Base-by-base conservation (phyloP, 2,113 vertebrate species). In the Ranitomeya imitator region DNA sequence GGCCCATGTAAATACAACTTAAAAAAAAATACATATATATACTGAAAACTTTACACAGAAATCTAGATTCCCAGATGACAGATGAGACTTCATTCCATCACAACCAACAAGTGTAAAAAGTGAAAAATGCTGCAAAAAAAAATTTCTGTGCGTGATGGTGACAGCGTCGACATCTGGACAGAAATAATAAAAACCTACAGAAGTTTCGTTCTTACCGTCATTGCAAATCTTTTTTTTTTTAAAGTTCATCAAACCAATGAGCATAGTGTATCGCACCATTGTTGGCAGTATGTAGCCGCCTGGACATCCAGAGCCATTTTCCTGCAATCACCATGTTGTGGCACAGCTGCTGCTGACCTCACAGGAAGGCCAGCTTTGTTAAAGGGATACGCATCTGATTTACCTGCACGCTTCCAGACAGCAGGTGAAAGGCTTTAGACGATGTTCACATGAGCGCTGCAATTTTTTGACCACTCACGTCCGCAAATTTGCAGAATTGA, bases 251-350 rank as follows among this genome's bases (percentile, higher is more conserved):
- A 89, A 69, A n/a, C 71, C 69, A 59, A 9, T 21, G 67, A 23
- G 69, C 87, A 67, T 26, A 5, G 81, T 11, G 69, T 79, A 85
- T 59, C 51, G 73, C 61, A 89, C 87, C 87, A 89, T 89, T 11
- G 19, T 71, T 65, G n/a, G 15, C n/a, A 18, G 51, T 57, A 18
- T 19, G 7, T 15, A 19, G 10, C 19, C 45, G 51, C 59, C 45
- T 21, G 12, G 18, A 69, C 63, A 45, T 3, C 71, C 60, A 89
- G 7, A 15, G 1, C 81, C 57, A 78, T 85, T 57, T 78, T 69
- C 51, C 81, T 67, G 13, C 74, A 89, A 85, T 89, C 87, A 85
- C 73, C 73, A 85, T 79, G 61, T 88, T 81, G 69, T 84, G 81
- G 45, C 14, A 51, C 86, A 79, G 61, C 81, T 69, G 86, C 13